phyloP scores from a whole-genome alignment of 2,797 vertebrate species.

The Diplodus puntazzo region DNA sequence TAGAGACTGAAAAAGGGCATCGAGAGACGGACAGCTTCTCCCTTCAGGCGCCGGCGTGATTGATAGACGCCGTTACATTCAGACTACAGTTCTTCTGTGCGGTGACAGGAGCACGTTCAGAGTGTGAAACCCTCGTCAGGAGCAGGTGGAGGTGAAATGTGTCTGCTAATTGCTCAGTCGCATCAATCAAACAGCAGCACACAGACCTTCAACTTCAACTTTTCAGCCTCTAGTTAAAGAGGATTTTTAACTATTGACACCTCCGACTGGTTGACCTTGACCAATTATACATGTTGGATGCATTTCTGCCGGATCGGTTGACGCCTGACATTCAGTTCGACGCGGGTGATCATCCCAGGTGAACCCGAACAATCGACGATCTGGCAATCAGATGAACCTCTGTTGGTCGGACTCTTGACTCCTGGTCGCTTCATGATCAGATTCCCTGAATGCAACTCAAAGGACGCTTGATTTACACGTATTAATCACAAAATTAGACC shows the following conservation, averaged over 20 bases:
- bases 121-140: background rate
- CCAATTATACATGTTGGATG: background rate
- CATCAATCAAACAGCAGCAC: background rate
- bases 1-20: background rate
- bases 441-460: background rate
- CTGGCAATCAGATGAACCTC: background rate
- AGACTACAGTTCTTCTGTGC: constrained; percentile 1
- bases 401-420: background rate
- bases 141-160: background rate
- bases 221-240: background rate
- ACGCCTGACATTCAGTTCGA: background rate
- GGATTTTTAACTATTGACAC: too few relatives aligned
- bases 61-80: constrained; percentile 9
- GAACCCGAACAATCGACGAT: background rate
- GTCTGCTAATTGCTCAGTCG: background rate
- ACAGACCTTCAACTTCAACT: background rate
- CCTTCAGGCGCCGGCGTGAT: constrained; percentile 2
- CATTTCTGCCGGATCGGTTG: background rate
- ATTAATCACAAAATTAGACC: too few relatives aligned
- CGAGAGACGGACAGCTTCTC: constrained; percentile 2
- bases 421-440: background rate
- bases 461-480: too few relatives aligned
- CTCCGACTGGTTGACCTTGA: too few relatives aligned
- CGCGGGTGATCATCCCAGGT: too few relatives aligned
- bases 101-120: background rate